These are phyloP conservation scores for Anarsia innoxiella DNA, from an alignment of 2,888 invertebrate genomes.

Conservation along the genomic window DNA sequence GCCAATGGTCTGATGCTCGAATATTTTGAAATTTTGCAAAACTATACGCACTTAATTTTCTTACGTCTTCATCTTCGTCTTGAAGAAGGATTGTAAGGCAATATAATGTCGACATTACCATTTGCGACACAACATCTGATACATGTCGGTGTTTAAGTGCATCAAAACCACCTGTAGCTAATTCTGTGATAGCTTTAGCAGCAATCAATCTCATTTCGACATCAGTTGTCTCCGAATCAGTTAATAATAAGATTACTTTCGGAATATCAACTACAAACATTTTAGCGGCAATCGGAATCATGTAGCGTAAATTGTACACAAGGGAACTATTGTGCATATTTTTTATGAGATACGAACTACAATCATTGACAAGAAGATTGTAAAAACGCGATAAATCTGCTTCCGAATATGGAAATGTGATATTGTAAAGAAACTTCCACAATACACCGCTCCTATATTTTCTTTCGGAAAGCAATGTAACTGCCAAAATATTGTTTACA, in stretches of 20 bases:
- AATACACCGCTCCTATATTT: conserved; percentile 31
- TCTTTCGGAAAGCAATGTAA: too few species aligned
- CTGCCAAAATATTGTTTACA: too few species aligned
- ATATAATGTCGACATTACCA: too few species aligned
- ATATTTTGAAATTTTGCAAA: too few species aligned
- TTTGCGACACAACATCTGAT: background rate
- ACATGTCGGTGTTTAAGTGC: too few species aligned
- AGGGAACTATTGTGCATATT: too few species aligned
- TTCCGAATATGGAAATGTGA: conserved; percentile 30
- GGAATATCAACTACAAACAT: conserved; percentile 31
- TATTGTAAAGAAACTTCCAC: conserved; percentile 50
- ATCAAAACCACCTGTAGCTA: conserved; percentile 35
- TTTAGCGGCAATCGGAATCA: conserved; percentile 47
- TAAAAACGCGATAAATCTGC: too few species aligned
- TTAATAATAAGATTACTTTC: conserved; percentile 33
- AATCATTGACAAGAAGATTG: too few species aligned
- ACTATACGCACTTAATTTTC: conserved; percentile 49
- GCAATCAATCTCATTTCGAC: conserved; percentile 54
- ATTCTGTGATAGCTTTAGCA: conserved; percentile 53
- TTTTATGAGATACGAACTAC: conserved; percentile 18
- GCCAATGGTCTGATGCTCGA: too few species aligned
- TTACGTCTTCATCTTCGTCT: conserved; percentile 72
- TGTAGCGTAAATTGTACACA: too few species aligned
- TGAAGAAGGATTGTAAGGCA: conserved; percentile 64
- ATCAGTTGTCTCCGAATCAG: conserved; percentile 46